These are phyloP conservation scores for Norana najaformis DNA, from an alignment of 2,888 invertebrate species.

Conservation along the genomic window DNA sequence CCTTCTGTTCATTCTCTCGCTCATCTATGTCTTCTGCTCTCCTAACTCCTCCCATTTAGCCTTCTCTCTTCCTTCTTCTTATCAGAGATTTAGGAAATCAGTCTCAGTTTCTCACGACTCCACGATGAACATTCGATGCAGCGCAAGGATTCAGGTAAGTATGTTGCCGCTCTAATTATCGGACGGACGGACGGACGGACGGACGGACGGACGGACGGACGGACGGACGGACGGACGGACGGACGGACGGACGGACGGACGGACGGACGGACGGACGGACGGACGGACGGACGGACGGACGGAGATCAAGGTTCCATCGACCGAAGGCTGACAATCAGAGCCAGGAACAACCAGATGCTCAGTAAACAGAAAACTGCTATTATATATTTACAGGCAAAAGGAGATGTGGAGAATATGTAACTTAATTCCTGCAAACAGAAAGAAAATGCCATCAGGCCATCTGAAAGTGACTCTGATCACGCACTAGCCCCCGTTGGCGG, in stretches of 20 bases:
- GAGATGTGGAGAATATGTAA: neutral
- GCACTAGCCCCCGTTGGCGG: neutral
- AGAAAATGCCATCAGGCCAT: neutral
- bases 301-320: too few relatives aligned
- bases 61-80: neutral
- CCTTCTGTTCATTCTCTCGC: neutral
- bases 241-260: neutral
- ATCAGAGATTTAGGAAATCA: neutral
- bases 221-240: too few relatives aligned
- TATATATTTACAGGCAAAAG: neutral
- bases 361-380: neutral
- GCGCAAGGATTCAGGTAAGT: neutral
- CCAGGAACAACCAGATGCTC: neutral
- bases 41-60: neutral
- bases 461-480: neutral
- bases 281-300: too few relatives aligned
- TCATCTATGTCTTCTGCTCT: neutral
- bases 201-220: neutral
- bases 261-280: neutral
- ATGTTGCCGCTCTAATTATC: neutral
- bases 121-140: neutral
- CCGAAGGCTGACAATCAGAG: conserved; percentile 13
- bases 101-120: conserved; percentile 13
- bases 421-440: too few relatives aligned
- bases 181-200: neutral